Evolutionary conservation across 2,888 invertebrate species (phyloP), one percentile per base, ranked within the genome.

Genomic region (Lypha dubia): DNA sequence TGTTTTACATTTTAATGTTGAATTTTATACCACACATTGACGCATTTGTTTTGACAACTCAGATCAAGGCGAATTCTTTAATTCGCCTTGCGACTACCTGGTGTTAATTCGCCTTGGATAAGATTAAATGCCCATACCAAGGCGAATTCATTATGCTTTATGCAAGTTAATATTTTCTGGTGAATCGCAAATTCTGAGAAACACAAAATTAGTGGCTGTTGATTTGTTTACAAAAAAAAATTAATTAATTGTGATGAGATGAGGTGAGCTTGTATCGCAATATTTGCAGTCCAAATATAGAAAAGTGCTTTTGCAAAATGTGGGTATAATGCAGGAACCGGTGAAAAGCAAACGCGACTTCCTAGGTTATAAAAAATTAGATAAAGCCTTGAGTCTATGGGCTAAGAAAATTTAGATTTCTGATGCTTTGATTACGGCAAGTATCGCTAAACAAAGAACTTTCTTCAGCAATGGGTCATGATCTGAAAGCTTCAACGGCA

Each of bases 161-260:
- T n/a, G n/a, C n/a, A n/a, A n/a, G n/a, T n/a, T n/a, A n/a, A n/a
- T n/a, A n/a, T n/a, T n/a, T n/a, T n/a, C n/a, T n/a, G n/a, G n/a
- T n/a, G n/a, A n/a, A n/a, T n/a, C n/a, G n/a, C n/a, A n/a, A n/a
- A n/a, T n/a, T n/a, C n/a, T n/a, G n/a, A n/a, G n/a, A n/a, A n/a
- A n/a, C n/a, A n/a, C n/a, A n/a, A n/a, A n/a, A n/a, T n/a, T n/a
- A n/a, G n/a, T n/a, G 67, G 80, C 80, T 80, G 80, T 67, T 68
- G 13, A 2, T 62, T 81, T 75, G 80, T 81, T 75, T 81, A 75
- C 62, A 81, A 67, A 58, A 49, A 49, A 51, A 44, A 22, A n/a
- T n/a, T n/a, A n/a, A n/a, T n/a, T n/a, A n/a, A n/a, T 20, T 51
- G 20, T 9, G 49, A 32, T 28, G 28, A 28, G 28, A 2, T 28